These are phyloP conservation scores for Lissonota sp. DNA, from an alignment of 2,888 invertebrate species.

Conservation along the genomic window DNA sequence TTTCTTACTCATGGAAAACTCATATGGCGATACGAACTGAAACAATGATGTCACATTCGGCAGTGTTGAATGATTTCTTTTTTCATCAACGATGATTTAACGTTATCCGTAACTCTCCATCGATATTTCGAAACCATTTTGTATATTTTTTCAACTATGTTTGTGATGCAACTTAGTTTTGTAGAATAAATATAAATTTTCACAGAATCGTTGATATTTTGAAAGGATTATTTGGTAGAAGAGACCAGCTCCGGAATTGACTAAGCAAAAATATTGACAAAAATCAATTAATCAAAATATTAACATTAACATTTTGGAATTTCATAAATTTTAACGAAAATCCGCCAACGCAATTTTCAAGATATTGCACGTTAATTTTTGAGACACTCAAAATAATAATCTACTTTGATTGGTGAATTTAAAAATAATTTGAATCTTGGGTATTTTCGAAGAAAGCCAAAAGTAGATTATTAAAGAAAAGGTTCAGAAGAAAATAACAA, in stretches of 20 bases:
- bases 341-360: too few relatives aligned
- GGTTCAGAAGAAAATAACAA: too few relatives aligned
- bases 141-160: constrained; percentile 4
- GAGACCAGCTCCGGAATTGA: neutral
- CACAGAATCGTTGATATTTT: neutral
- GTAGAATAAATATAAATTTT: constrained; percentile 16
- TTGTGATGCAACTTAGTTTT: constrained; percentile 20
- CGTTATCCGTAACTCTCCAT: neutral
- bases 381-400: too few relatives aligned
- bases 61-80: neutral
- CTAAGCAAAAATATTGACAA: neutral
- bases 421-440: too few relatives aligned
- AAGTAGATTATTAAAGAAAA: too few relatives aligned
- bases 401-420: too few relatives aligned
- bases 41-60: too few relatives aligned
- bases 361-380: too few relatives aligned
- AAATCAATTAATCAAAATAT: too few relatives aligned
- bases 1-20: constrained; percentile 1
- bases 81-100: neutral
- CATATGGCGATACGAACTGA: neutral
- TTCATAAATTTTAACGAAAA: too few relatives aligned
- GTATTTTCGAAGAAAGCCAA: too few relatives aligned
- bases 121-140: constrained; percentile 38
- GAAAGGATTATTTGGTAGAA: neutral
- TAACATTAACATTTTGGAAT: too few relatives aligned